phyloP scores from a whole-genome alignment of 2,888 invertebrate species.

The Yponomeuta sedellus region DNA sequence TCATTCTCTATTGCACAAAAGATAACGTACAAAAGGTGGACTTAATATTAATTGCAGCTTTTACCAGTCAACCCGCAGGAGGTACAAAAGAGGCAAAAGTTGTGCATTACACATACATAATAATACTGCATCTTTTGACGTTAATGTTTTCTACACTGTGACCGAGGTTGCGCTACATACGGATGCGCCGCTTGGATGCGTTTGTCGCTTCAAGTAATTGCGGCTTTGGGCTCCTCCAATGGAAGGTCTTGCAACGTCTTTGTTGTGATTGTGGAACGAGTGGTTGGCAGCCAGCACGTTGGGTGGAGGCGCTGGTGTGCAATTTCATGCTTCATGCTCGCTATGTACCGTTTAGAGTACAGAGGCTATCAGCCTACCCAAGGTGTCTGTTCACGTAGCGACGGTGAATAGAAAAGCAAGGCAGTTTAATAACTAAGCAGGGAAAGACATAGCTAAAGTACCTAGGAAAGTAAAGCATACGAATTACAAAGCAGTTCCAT shows the following conservation, averaged over 20 bases:
- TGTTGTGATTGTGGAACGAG: constrained; percentile 5
- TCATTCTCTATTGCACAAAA: too few species aligned
- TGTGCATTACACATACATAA: too few species aligned
- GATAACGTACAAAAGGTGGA: too few species aligned
- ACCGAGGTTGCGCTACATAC: constrained; percentile 29
- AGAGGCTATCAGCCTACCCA: neutral
- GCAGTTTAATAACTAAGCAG: too few species aligned
- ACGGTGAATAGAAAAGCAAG: too few species aligned
- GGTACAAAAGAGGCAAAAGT: too few species aligned
- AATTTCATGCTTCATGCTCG: constrained; percentile 13
- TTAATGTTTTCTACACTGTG: constrained; percentile 21
- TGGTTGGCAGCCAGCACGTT: neutral
- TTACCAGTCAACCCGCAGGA: too few species aligned
- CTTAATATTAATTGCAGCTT: too few species aligned
- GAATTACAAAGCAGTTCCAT: too few species aligned
- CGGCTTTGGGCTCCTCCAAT: constrained; percentile 35
- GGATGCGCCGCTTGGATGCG: constrained; percentile 40
- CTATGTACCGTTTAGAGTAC: neutral
- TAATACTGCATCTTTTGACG: neutral
- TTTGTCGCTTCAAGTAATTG: constrained; percentile 55
- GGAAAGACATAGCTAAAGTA: too few species aligned
- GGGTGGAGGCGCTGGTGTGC: constrained; percentile 10
- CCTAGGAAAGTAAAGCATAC: too few species aligned
- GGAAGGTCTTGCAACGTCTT: constrained; percentile 6
- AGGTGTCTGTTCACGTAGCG: too few species aligned